Evolutionary conservation across 1,140 invertebrate species (phyloP).

Genomic region (Arctopsyche grandis): DNA sequence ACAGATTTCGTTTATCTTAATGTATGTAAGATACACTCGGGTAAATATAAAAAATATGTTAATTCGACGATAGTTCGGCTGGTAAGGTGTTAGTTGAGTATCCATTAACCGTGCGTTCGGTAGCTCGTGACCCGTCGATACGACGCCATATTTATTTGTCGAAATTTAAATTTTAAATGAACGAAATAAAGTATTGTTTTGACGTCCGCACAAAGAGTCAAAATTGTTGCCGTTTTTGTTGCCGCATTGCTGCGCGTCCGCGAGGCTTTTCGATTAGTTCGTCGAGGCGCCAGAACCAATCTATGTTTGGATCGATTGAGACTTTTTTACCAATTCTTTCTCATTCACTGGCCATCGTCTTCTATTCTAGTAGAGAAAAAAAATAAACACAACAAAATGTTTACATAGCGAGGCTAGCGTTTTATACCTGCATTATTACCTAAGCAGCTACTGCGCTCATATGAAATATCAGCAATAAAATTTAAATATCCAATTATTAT

Average conservation of each 20-base stretch:
- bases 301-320: constrained; percentile 42
- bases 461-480: too few relatives aligned
- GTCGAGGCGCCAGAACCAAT: constrained; percentile 38
- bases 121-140: constrained; percentile 12
- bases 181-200: neutral
- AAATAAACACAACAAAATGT: constrained; percentile 16
- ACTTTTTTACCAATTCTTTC: constrained; percentile 25
- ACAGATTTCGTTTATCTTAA: constrained; percentile 3
- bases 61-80: constrained; percentile 2
- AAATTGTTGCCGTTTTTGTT: neutral
- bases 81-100: neutral
- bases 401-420: constrained; percentile 11
- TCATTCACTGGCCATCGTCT: constrained; percentile 22
- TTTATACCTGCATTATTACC: too few relatives aligned
- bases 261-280: constrained; percentile 35
- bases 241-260: constrained; percentile 2
- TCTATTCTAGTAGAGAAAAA: neutral
- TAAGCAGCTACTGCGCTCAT: too few relatives aligned
- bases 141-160: neutral
- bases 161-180: neutral
- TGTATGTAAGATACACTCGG: constrained; percentile 9
- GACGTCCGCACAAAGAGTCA: neutral
- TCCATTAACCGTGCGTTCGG: constrained; percentile 7
- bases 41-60: constrained; percentile 18
- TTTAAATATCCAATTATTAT: too few relatives aligned